Conservation (phyloP, 2,797 vertebrate species). For the Champsocephalus gunnari region DNA sequence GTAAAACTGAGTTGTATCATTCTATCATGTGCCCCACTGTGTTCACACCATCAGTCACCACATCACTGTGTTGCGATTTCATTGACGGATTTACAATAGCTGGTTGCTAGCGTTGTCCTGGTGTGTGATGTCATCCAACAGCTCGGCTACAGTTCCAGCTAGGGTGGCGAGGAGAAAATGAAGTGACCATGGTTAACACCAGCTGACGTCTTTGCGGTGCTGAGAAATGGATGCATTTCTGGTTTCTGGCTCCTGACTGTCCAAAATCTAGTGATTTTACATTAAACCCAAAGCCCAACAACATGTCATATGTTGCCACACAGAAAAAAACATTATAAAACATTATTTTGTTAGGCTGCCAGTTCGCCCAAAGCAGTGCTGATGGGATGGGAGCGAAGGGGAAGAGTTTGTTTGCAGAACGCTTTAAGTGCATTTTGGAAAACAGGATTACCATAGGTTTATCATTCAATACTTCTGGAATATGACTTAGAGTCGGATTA, state of each 20-base stretch:
- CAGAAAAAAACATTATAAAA: background rate
- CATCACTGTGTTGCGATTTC: constrained; percentile 25
- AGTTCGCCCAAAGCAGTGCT: background rate
- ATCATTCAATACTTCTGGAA: constrained; percentile 44
- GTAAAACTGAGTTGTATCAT: constrained; percentile 40
- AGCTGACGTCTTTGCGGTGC: constrained; percentile 48
- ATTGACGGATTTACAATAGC: constrained; percentile 21
- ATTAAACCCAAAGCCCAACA: constrained; percentile 9
- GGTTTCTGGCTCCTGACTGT: constrained; percentile 27
- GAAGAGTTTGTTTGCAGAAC: constrained; percentile 37
- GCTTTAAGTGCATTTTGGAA: constrained; percentile 42
- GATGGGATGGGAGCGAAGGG: constrained; percentile 12
- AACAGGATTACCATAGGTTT: constrained; percentile 39
- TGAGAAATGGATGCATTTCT: constrained; percentile 47
- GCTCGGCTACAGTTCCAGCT: constrained; percentile 37
- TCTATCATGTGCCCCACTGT: constrained; percentile 9
- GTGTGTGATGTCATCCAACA: constrained; percentile 34
- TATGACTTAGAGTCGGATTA: constrained; percentile 31
- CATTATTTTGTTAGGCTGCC: background rate
- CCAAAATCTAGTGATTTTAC: constrained; percentile 19
- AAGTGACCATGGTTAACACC: constrained; percentile 48
- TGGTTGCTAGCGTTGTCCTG: constrained; percentile 22
- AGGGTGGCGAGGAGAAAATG: constrained; percentile 45
- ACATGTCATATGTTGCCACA: constrained; percentile 9
- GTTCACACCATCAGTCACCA: constrained; percentile 44